Percentiles rank a stretch among this genome's conserved stretches.
Conservation (phyloP, 37 sponge, comb jelly and placozoan genomes). For the Theonella swinhoei region DNA sequence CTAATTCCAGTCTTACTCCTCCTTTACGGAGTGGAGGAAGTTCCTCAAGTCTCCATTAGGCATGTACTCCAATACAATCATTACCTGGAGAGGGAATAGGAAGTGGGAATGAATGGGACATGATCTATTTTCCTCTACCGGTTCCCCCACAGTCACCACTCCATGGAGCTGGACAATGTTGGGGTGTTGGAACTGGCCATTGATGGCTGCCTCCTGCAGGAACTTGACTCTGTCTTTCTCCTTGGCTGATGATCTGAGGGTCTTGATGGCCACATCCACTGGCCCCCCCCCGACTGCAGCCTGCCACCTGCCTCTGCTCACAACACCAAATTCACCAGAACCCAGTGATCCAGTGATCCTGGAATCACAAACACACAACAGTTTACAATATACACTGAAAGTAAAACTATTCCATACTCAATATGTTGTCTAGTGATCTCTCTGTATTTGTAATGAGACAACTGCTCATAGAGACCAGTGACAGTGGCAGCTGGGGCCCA, state of each 20-base stretch:
- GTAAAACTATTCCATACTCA: conserved; percentile 32
- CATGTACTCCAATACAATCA: conserved; percentile 77
- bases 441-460: conserved; percentile 57
- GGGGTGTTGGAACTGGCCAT: conserved; percentile 22
- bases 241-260: background rate
- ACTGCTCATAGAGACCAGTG: conserved; percentile 60
- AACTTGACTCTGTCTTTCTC: conserved; percentile 49
- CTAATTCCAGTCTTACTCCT: conserved; percentile 15
- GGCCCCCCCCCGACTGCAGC: background rate
- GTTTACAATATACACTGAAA: no score
- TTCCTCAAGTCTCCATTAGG: conserved; percentile 63
- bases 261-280: conserved; percentile 45
- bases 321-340: conserved; percentile 49
- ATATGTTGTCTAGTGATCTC: conserved; percentile 47
- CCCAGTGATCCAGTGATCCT: conserved; percentile 15
- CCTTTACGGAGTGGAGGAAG: conserved; percentile 11
- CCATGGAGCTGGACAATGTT: conserved; percentile 51
- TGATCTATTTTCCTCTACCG: conserved; percentile 17
- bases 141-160: conserved; percentile 62
- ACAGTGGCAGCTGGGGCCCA: conserved; percentile 60
- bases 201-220: conserved; percentile 62
- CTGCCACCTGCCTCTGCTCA: conserved; percentile 20
- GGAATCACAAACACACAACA: no score
- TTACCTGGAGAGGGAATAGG: conserved; percentile 61
- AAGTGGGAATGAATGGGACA: no score